These are phyloP conservation scores for Corydoras sp. DNA, from an alignment of 2,113 vertebrate genomes.

Conservation along the genomic window DNA sequence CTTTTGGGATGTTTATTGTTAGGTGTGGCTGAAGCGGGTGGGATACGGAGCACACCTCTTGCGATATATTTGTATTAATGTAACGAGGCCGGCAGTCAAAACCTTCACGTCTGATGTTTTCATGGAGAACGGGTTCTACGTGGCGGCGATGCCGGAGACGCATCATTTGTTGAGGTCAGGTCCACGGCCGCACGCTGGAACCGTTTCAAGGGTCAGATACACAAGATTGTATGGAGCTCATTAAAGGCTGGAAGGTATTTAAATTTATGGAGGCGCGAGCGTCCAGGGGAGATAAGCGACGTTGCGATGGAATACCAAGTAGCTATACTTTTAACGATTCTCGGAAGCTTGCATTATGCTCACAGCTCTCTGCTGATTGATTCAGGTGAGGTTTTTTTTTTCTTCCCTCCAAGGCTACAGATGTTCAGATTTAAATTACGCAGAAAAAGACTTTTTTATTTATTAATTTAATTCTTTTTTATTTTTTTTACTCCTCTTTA, in stretches of 20 bases:
- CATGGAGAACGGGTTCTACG: neutral
- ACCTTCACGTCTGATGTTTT: neutral
- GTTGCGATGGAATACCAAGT: constrained; percentile 25
- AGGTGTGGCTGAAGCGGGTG: too few relatives aligned
- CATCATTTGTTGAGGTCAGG: neutral
- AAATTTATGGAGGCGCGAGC: constrained; percentile 34
- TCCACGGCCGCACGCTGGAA: neutral
- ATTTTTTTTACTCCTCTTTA: too few relatives aligned
- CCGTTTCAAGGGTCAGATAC: constrained; percentile 8
- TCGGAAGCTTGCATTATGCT: constrained; percentile 3
- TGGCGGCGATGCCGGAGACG: too few relatives aligned
- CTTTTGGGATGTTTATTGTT: too few relatives aligned
- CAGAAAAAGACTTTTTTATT: constrained; percentile 2
- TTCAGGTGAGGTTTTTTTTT: neutral
- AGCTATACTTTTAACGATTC: constrained; percentile 26
- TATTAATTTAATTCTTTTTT: too few relatives aligned
- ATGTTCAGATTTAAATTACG: constrained; percentile 4
- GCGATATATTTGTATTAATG: too few relatives aligned
- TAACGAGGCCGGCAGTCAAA: neutral
- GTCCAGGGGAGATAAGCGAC: constrained; percentile 33
- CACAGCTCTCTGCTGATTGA: neutral
- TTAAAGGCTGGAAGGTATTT: constrained; percentile 32
- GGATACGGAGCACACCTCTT: too few relatives aligned
- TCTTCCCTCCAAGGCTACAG: neutral
- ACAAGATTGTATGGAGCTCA: constrained; percentile 19